These are phyloP conservation scores for Gallinago jamesoni DNA, from an alignment of 2,113 vertebrate genomes.

Conservation along the genomic window DNA sequence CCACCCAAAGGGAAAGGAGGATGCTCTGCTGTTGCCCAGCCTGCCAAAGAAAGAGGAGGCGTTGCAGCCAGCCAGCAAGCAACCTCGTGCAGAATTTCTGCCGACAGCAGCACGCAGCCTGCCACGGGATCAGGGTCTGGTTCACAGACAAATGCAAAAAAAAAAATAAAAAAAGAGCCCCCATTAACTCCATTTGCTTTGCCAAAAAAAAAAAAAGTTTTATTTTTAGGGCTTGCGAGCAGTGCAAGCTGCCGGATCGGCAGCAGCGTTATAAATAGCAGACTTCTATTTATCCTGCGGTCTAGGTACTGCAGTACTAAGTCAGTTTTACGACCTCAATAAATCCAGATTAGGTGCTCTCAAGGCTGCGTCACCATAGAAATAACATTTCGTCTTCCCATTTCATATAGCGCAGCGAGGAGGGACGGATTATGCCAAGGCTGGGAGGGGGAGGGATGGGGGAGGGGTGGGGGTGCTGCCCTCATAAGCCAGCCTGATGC, in stretches of 20 bases:
- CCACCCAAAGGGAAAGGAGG: neutral
- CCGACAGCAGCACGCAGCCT: fast-evolving
- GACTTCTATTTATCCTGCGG: constrained; percentile 29
- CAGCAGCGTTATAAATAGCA: constrained; percentile 56
- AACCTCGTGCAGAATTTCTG: neutral
- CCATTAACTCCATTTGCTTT: neutral
- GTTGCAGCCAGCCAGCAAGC: neutral
- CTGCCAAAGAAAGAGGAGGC: neutral
- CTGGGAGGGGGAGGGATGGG: neutral
- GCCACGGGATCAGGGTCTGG: neutral
- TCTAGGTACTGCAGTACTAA: neutral
- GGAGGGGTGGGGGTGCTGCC: neutral
- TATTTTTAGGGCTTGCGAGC: constrained; percentile 21
- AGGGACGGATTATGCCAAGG: neutral
- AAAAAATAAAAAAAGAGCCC: too few relatives aligned
- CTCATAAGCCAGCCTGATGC: neutral
- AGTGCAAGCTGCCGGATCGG: neutral
- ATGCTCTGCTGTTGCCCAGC: neutral
- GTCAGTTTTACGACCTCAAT: constrained; percentile 44
- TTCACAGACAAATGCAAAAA: neutral
- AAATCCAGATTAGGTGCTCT: constrained; percentile 48
- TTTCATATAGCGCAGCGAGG: neutral
- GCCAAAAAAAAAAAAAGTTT: neutral
- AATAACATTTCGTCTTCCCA: neutral
- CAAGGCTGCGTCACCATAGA: neutral